Base-by-base conservation (phyloP, 2,888 invertebrate species). In the Coenonympha glycerion region DNA sequence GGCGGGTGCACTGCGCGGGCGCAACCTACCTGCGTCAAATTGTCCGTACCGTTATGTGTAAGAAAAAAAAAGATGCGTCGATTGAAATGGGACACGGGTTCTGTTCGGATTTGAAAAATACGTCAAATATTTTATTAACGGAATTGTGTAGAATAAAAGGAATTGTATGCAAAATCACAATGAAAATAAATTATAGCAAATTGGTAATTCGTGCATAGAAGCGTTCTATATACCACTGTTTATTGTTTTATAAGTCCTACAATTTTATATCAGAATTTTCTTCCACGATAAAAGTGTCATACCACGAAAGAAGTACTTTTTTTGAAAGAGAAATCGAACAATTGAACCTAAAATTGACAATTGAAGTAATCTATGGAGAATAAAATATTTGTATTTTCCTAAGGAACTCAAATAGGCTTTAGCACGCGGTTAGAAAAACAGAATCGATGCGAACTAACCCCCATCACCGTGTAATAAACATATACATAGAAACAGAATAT, bases 21-120 rank as follows among this genome's bases (percentile, higher is more conserved):
- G 63, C 71, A 63, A n/a, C 65, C 64, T 64, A 59, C 58, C 62
- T 62, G 60, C 48, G 40, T 42, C 48, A 49, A 49, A 52, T 48
- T 49, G 45, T 52, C 44, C 53, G 50, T 57, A 59, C 54, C 58
- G 57, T 60, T 64, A 63, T 49, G 46, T 47, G 55, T 44, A 16
- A 37, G 46, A 34, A 47, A 56, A 40, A 53, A 52, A n/a, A 21
- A 50, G 28, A 42, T 16, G 44, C 24, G 15, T 41, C 21, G 37
- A 52, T 44, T 15, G 45, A 40, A 52, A 47, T 30, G 26, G 16
- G 40, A 46, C 34, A 24, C 16, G 39, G 52, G 55, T 52, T 52
- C 51, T 31, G 44, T 44, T 44, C 15, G 18, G 3, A 19, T 33
- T 44, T 21, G n/a, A n/a, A 8, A 19, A 33, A 22, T 15, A n/a